A percentile compares a stretch with the other conserved stretches of the same genome.
These are phyloP conservation scores for Apamea epomidion DNA, from an alignment of 2,888 invertebrate genomes.

Conservation along the genomic window DNA sequence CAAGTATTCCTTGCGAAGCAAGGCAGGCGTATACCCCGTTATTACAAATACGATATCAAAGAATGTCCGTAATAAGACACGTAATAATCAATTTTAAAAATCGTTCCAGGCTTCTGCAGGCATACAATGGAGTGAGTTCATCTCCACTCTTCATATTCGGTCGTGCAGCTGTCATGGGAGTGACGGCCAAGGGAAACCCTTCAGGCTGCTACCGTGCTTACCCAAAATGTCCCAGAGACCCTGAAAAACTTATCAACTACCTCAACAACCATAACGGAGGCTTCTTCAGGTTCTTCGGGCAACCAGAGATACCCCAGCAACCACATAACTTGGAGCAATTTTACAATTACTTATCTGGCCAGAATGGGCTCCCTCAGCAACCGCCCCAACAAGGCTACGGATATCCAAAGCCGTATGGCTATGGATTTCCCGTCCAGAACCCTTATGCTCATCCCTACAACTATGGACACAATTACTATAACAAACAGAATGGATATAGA, in stretches of 20 bases:
- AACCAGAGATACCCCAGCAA: constrained; percentile 75
- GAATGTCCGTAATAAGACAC: neutral
- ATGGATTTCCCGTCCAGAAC: constrained; percentile 57
- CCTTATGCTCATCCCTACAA: constrained; percentile 61
- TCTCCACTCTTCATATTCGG: constrained; percentile 94
- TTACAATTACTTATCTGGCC: constrained; percentile 78
- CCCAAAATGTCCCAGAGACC: constrained; percentile 93
- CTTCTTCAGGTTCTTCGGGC: constrained; percentile 94
- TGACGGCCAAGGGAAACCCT: constrained; percentile 91
- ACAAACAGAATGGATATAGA: constrained; percentile 68
- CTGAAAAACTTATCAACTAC: constrained; percentile 93
- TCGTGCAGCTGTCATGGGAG: constrained; percentile 93
- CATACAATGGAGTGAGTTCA: constrained; percentile 88
- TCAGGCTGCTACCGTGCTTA: constrained; percentile 92
- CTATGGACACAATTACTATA: constrained; percentile 71
- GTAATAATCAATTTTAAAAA: neutral
- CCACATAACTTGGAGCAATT: constrained; percentile 82
- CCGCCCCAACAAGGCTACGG: constrained; percentile 56
- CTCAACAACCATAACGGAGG: constrained; percentile 96
- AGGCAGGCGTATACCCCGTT: neutral
- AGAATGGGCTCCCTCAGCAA: constrained; percentile 65
- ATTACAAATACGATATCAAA: neutral
- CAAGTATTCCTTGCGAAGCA: neutral
- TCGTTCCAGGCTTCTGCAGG: constrained; percentile 89
- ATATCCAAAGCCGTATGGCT: constrained; percentile 46